A percentile compares a stretch with the other conserved stretches of the same genome.
phyloP scores from a whole-genome alignment of 2,113 vertebrate genomes.

The Centropristis striata region DNA sequence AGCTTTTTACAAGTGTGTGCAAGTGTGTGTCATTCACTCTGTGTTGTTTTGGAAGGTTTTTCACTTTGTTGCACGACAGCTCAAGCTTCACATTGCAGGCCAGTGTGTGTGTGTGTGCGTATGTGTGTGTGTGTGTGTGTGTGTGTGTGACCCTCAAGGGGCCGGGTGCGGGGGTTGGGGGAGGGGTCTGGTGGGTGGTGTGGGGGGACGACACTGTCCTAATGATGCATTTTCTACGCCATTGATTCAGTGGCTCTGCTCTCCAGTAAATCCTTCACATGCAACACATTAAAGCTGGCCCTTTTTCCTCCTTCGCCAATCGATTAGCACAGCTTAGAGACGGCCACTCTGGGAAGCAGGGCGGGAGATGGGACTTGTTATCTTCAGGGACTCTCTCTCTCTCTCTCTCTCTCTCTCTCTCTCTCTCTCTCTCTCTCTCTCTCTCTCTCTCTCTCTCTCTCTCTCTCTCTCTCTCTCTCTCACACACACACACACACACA shows the following conservation, averaged over 20 bases:
- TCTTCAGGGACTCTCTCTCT: slow-evolving; percentile 60
- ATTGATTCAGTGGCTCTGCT: slow-evolving; percentile 85
- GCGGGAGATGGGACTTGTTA: slow-evolving; percentile 75
- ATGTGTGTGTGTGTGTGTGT: slow-evolving; percentile 29
- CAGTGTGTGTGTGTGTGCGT: slow-evolving; percentile 8
- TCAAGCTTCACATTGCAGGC: slow-evolving; percentile 24
- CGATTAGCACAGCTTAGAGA: slow-evolving; percentile 85
- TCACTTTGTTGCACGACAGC: slow-evolving; percentile 36
- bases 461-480: no score
- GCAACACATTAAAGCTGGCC: slow-evolving; percentile 86
- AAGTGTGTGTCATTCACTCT: slow-evolving; percentile 17
- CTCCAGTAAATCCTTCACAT: slow-evolving; percentile 87
- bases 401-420: no score
- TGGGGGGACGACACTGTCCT: slow-evolving; percentile 75
- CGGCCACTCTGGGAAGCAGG: slow-evolving; percentile 71
- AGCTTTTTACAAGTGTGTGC: slow-evolving; percentile 36
- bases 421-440: background rate
- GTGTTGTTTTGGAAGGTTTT: slow-evolving; percentile 13
- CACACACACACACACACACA: background rate
- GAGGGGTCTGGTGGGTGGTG: slow-evolving; percentile 12
- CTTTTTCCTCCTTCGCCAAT: slow-evolving; percentile 84
- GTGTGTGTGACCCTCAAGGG: slow-evolving; percentile 33
- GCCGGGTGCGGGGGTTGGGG: slow-evolving; percentile 7
- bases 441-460: background rate
- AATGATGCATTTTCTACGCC: slow-evolving; percentile 88